Conservation (phyloP, 1,140 invertebrate species). For the Listronotus oregonensis region DNA sequence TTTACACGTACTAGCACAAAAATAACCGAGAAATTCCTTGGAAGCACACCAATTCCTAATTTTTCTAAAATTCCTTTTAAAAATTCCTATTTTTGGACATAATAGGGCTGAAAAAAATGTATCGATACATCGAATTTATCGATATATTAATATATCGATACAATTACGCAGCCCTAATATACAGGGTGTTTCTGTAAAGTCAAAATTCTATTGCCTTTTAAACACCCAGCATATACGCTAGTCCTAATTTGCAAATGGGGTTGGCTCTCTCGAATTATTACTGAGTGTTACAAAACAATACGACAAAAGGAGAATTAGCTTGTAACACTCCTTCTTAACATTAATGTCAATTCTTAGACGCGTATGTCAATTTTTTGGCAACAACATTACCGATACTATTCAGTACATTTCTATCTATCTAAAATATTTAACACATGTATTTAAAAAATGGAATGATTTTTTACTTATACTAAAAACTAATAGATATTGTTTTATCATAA, state of each 20-base stretch:
- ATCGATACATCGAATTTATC: too few species aligned
- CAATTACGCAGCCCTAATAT: too few species aligned
- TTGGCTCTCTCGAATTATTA: too few species aligned
- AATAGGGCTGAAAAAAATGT: too few species aligned
- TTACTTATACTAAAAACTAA: conserved; percentile 1
- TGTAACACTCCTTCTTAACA: too few species aligned
- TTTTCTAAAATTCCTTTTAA: background rate
- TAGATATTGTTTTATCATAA: conserved; percentile 14
- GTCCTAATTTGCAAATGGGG: too few species aligned
- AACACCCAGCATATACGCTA: too few species aligned
- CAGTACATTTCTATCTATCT: conserved; percentile 14
- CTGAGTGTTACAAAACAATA: too few species aligned
- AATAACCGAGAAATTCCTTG: background rate
- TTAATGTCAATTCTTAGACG: too few species aligned
- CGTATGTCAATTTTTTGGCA: too few species aligned
- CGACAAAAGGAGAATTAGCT: too few species aligned
- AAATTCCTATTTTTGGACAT: background rate
- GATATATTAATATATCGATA: background rate
- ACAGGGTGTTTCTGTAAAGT: background rate
- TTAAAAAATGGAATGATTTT: conserved; percentile 21
- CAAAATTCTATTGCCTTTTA: background rate
- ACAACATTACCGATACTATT: background rate
- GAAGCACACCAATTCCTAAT: conserved; percentile 12
- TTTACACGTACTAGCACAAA: too few species aligned
- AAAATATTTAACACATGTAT: conserved; percentile 2